A percentile compares a stretch with the other conserved stretches of the same genome.
These are phyloP conservation scores for Sandelia bainsii DNA, from an alignment of 2,797 vertebrate genomes.

Conservation along the genomic window DNA sequence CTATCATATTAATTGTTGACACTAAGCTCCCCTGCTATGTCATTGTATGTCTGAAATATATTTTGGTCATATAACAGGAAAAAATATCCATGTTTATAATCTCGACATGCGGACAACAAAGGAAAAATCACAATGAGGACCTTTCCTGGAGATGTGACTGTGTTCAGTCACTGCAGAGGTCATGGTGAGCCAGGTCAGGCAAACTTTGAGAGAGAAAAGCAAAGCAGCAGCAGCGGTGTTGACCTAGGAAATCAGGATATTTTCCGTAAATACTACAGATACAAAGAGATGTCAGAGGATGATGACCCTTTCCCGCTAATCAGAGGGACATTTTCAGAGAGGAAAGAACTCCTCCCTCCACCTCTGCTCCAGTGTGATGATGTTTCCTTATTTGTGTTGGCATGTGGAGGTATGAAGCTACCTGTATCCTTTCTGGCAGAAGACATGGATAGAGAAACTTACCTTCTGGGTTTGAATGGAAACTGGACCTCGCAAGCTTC, in stretches of 20 bases:
- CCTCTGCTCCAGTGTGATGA: conserved; percentile 69
- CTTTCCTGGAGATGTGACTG: conserved; percentile 78
- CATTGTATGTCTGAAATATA: conserved; percentile 9
- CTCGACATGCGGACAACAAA: conserved; percentile 46
- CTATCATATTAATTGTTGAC: not conserved
- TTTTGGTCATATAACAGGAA: conserved; percentile 42
- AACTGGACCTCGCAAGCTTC: conserved; percentile 34
- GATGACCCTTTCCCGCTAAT: conserved; percentile 78
- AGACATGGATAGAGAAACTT: conserved; percentile 32
- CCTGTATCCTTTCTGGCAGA: conserved; percentile 71
- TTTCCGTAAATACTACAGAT: conserved; percentile 75
- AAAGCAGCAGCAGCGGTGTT: conserved; percentile 12
- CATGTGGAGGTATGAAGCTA: conserved; percentile 47
- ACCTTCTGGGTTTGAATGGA: conserved; percentile 31
- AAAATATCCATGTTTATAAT: conserved; percentile 37
- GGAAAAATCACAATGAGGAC: conserved; percentile 47
- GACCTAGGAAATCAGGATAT: conserved; percentile 73
- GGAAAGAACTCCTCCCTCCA: conserved; percentile 75
- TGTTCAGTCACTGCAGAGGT: conserved; percentile 50
- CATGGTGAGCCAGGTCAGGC: conserved; percentile 50
- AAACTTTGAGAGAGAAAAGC: conserved; percentile 51
- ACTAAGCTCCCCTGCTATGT: not conserved
- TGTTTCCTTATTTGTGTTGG: conserved; percentile 81
- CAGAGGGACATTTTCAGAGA: conserved; percentile 61
- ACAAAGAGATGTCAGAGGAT: conserved; percentile 80